Evolutionary conservation across 2,888 invertebrate genomes (phyloP).

Genomic region (Conistra vaccinii): DNA sequence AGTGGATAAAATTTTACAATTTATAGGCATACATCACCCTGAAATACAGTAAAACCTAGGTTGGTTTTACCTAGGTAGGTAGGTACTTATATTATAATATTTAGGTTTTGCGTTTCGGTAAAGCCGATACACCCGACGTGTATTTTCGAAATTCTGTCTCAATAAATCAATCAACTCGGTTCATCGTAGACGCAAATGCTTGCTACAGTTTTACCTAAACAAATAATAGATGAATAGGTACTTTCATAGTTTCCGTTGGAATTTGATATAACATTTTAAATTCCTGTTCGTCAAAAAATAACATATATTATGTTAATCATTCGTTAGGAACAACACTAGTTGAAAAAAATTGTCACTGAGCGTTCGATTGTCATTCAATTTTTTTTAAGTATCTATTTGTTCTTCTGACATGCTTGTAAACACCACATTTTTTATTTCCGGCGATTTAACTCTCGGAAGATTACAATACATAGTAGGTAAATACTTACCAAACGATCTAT

Average conservation of each 20-base stretch:
- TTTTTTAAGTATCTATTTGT: neutral
- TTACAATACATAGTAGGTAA: neutral
- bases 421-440: neutral
- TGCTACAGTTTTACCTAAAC: conserved; percentile 22
- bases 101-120: neutral
- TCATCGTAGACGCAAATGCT: conserved; percentile 20
- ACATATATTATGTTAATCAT: too few species aligned
- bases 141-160: conserved; percentile 17
- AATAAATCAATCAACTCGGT: conserved; percentile 49
- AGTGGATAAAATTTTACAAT: neutral
- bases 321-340: neutral
- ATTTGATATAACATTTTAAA: neutral
- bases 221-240: conserved; percentile 8
- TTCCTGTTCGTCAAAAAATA: too few species aligned
- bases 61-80: neutral
- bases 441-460: neutral
- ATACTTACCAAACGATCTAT: neutral
- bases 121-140: neutral
- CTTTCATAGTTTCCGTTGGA: neutral
- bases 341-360: neutral
- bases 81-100: conserved; percentile 10
- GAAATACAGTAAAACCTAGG: neutral
- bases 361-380: neutral
- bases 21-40: neutral
- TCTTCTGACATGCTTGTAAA: too few species aligned